Percentiles rank a stretch among this genome's conserved stretches.
Conservation (phyloP, 2,888 invertebrate species). For the Therioaphis trifolii region DNA sequence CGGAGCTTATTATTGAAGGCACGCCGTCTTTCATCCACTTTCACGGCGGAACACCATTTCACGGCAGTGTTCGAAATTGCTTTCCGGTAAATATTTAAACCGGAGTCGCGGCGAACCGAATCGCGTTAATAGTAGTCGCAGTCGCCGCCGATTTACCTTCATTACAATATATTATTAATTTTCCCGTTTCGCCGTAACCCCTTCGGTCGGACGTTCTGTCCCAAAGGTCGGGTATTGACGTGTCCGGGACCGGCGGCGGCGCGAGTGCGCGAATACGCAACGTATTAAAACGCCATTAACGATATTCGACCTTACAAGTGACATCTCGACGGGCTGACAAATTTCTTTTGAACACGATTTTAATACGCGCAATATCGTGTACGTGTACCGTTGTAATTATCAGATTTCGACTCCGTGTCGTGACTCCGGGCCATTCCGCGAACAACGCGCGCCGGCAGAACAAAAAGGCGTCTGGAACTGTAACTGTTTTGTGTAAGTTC, state of each 20-base stretch:
- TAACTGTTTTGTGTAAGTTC: conserved; percentile 28
- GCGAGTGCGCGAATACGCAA: background rate
- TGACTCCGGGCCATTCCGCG: conserved; percentile 17
- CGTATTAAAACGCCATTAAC: conserved; percentile 9
- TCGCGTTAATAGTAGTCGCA: background rate
- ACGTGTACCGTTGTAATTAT: conserved; percentile 21
- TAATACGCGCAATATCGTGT: no score
- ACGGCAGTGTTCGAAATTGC: background rate
- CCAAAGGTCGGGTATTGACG: no score
- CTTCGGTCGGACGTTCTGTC: no score
- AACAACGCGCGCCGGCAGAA: background rate
- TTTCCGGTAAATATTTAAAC: background rate
- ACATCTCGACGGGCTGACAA: conserved; percentile 27
- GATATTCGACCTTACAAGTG: conserved; percentile 2
- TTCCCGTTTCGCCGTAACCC: background rate
- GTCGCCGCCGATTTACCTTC: background rate
- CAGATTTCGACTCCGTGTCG: conserved; percentile 13
- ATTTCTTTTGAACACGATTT: conserved; percentile 36
- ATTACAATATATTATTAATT: background rate
- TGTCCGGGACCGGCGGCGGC: no score
- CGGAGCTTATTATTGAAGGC: background rate
- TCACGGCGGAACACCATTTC: background rate
- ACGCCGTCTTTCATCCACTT: background rate
- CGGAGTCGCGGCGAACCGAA: background rate
- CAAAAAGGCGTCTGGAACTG: conserved; percentile 15